Percentiles rank a stretch among this genome's conserved stretches.
phyloP scores from a whole-genome alignment of 2,888 invertebrate species.

The Bugulina stolonifera region DNA sequence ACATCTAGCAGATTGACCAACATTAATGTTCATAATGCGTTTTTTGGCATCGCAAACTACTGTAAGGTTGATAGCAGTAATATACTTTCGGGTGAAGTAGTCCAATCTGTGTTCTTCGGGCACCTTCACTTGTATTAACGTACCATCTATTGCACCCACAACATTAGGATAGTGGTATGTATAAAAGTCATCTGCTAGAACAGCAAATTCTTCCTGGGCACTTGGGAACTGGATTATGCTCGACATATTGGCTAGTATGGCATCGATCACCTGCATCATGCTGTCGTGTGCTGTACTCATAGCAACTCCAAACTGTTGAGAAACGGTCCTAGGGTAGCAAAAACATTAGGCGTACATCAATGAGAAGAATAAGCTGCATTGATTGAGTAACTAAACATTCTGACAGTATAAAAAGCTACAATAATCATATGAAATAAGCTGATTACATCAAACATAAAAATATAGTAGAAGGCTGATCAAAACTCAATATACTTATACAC shows the following conservation, averaged over 20 bases:
- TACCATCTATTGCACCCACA: neutral
- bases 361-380: no score
- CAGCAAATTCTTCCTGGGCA: neutral
- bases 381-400: no score
- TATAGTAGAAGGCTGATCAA: no score
- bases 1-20: constrained; percentile 1
- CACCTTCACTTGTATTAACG: neutral
- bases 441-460: no score
- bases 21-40: neutral
- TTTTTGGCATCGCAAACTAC: neutral
- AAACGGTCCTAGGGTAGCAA: neutral
- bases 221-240: neutral
- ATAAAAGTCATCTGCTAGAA: neutral
- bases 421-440: no score
- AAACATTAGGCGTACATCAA: no score
- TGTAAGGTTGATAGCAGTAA: neutral
- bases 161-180: neutral
- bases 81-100: neutral
- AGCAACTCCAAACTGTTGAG: neutral
- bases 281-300: neutral
- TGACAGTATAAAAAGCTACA: no score
- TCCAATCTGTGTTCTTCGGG: neutral
- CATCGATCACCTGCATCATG: neutral
- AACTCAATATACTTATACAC: no score
- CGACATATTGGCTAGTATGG: neutral